Conservation (phyloP, 2,888 invertebrate genomes). For the Apantesis nais region DNA sequence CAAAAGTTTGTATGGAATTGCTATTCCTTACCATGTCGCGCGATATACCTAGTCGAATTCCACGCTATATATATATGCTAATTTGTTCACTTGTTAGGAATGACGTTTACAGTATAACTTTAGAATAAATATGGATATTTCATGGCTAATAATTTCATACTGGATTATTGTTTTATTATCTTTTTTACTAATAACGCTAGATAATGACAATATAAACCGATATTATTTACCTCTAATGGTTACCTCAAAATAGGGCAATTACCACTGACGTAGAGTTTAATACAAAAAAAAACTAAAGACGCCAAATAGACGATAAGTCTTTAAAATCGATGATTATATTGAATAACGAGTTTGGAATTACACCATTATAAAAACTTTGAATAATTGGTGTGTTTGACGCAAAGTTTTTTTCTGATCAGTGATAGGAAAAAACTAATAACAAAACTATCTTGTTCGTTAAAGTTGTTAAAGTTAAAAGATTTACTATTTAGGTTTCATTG, state of each 20-base stretch:
- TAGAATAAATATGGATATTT: no score
- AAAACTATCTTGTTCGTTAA: no score
- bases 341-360: not conserved
- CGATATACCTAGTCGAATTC: no score
- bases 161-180: slow-evolving; percentile 1
- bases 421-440: not conserved
- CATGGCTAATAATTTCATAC: not conserved
- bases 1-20: no score
- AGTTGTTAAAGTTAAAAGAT: no score
- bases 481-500: no score
- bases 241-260: not conserved
- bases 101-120: not conserved
- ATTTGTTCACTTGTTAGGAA: not conserved
- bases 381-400: not conserved
- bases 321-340: not conserved
- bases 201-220: not conserved
- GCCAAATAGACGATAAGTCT: not conserved
- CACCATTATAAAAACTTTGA: not conserved
- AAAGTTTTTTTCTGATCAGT: not conserved
- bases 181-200: not conserved
- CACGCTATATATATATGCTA: no score
- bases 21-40: no score
- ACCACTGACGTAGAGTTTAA: not conserved
- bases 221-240: not conserved
- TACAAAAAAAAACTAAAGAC: not conserved